Base-by-base conservation (phyloP, 2,113 vertebrate genomes). In the Barbus barbus region DNA sequence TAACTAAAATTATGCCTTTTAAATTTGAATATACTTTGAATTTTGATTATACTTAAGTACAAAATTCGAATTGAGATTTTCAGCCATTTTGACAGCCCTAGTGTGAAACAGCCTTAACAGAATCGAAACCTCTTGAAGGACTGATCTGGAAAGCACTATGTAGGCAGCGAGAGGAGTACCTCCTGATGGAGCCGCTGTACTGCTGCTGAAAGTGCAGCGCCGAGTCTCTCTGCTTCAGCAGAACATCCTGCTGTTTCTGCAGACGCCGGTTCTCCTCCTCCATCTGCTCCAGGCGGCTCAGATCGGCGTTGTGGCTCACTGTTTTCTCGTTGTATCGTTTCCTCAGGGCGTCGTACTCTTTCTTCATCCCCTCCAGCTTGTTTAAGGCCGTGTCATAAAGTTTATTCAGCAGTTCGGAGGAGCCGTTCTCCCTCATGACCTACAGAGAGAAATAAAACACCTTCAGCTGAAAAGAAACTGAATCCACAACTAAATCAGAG, bases 171-270 rank as follows among this genome's bases (percentile, higher is more conserved):
- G n/a, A n/a, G 1, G 63, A 3, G 67, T 92, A 98, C 98, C 97
- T 97, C 91, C 96, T 92, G 77, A 96, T 89, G 51, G 97, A 97
- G 95, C 60, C 41, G 36, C 60, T 95, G 20, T 94, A 98, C 58
- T 98, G 97, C 83, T 97, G 98, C 91, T 99, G 98, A 84, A 96
- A 95, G 91, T 96, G 96, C 83, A 97, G 93, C 24, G 97, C 96
- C 0, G 96, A 95, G 86, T 99, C 97, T 87, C 97, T 94, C 92
- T 99, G 97, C 91, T 97, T 97, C 87, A 97, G 94, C 61, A 99
- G 91, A 90, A 94, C 94, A 60, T 99, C 97, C 0, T 95, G 92
- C 92, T 98, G 97, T 86, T 97, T 97, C 92, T 98, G 96, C 78
- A 98, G 94, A 0, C 95, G 94, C 13, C 94, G 95, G 91, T 97